Base-by-base conservation (phyloP, 2,797 vertebrate species). In the Cirrhinus molitorella region DNA sequence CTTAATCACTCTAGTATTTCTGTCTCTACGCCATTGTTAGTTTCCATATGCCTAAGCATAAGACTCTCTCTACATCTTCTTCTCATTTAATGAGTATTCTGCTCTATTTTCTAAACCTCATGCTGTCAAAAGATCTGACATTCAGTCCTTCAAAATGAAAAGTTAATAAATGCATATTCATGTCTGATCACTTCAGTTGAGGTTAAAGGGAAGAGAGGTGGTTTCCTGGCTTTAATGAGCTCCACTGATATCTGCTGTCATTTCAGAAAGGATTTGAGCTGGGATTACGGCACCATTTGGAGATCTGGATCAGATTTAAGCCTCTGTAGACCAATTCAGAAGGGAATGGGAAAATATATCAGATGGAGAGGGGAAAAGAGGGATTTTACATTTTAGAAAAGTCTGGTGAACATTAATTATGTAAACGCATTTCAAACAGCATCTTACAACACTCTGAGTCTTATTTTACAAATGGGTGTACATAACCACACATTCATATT, bases 401-500 rank as follows among this genome's bases (percentile, higher is more conserved):
- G 31, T 40, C 17, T 43, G 49, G 49, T 75, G 21, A 75, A 55
- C 59, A 75, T 83, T 40, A 66, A 82, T 53, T 82, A 83, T 66
- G 49, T n/a, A 53, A 31, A 73, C 3, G 6, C 37, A 80, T 66
- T 43, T 75, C 59, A 53, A 83, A 75, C 47, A 4, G 28, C 25
- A 70, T 77, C 81, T 68, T 83, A 68, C 23, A 70, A 74, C 23
- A 82, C 47, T 66, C 65, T 51, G 25, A 13, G 9, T 66, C 55
- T 61, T 47, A 61, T 72, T 71, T 12, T 37, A 65, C 70, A 74
- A 51, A 53, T 74, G 34, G 59, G 63, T 43, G 40, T 21, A 74
- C 57, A 82, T 83, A 49, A 53, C 43, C 84, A 83, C 86, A 85
- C 51, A 89, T 63, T 59, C 11, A 49, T 45, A 66, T 45, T 72